These are phyloP conservation scores for Ophthalmolycus amberensis DNA, from an alignment of 2,113 vertebrate species.

Conservation along the genomic window DNA sequence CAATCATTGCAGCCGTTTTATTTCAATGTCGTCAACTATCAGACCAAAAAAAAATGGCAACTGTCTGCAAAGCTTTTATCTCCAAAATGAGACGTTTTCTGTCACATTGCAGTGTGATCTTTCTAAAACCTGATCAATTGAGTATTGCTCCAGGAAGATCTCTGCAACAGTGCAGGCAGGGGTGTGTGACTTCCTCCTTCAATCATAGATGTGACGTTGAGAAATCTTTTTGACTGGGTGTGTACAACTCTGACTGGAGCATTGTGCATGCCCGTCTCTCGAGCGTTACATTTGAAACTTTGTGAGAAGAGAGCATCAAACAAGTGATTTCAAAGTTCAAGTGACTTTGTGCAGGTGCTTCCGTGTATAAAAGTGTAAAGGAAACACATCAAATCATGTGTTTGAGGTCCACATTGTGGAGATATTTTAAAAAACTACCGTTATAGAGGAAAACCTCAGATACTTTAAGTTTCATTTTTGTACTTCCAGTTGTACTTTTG, in stretches of 20 bases:
- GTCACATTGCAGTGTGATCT: neutral
- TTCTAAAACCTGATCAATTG: neutral
- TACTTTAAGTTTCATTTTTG: neutral
- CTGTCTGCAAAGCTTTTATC: neutral
- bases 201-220: conserved; percentile 32
- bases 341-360: neutral
- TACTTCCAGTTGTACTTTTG: neutral
- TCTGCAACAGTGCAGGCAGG: conserved; percentile 20
- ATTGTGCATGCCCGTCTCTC: neutral
- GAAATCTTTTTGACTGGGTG: conserved; percentile 24
- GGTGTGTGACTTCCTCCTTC: conserved; percentile 31
- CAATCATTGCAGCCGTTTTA: neutral
- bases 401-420: neutral
- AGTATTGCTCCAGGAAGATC: conserved; percentile 2
- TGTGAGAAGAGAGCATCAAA: conserved; percentile 5
- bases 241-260: neutral
- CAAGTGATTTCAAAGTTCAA: neutral
- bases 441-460: neutral
- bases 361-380: neutral
- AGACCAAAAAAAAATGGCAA: neutral
- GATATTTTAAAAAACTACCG: no score
- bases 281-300: neutral
- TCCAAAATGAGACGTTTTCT: neutral
- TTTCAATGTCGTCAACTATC: neutral
- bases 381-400: neutral